phyloP scores from a whole-genome alignment of 2,113 vertebrate genomes.

The Gavia stellata region DNA sequence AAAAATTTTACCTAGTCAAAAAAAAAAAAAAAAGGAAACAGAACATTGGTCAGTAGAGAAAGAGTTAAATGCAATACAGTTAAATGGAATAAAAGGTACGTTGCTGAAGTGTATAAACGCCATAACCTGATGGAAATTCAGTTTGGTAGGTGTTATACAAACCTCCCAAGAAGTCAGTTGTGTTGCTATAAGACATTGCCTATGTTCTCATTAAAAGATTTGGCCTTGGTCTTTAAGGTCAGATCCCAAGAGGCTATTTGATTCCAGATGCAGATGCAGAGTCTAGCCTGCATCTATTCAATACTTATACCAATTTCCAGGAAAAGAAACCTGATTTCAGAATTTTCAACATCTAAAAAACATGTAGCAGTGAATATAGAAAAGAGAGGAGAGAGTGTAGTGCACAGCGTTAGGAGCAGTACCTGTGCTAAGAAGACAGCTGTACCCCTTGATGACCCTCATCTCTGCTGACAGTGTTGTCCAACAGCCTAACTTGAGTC shows the following conservation, averaged over 20 bases:
- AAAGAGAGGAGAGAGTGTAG: rapidly evolving
- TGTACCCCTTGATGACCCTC: background rate
- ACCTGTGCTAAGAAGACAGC: background rate
- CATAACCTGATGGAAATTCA: background rate
- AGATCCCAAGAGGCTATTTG: background rate
- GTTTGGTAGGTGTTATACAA: background rate
- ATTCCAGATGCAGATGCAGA: background rate
- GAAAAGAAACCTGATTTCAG: background rate
- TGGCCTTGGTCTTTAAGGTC: background rate
- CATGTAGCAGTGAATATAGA: background rate
- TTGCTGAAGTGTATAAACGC: background rate
- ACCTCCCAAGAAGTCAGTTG: background rate
- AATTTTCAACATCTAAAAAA: background rate
- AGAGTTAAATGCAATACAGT: background rate
- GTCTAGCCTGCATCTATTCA: background rate
- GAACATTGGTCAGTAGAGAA: background rate
- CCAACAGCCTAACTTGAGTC: background rate
- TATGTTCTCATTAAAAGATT: conserved; percentile 21
- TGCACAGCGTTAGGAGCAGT: background rate
- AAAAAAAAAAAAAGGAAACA: background rate
- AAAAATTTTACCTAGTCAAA: background rate
- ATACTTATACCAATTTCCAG: background rate
- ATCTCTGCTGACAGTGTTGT: background rate
- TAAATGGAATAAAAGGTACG: background rate
- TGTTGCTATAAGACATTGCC: background rate